A percentile compares a stretch with the other conserved stretches of the same genome.
Conservation (phyloP, 2,113 vertebrate species). For the Ceyx melanurus region DNA sequence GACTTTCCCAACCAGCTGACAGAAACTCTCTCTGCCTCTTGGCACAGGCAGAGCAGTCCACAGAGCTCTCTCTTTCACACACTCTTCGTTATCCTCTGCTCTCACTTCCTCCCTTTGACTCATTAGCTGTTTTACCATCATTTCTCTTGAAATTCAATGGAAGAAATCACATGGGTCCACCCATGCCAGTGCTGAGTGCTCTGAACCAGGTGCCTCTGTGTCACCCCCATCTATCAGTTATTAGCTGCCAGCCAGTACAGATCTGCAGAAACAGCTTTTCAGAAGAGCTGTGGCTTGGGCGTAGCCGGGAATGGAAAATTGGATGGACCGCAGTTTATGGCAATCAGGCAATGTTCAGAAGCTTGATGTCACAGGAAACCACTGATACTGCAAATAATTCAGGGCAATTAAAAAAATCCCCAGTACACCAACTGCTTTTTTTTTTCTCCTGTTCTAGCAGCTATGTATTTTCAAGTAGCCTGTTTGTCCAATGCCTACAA, state of each 20-base stretch:
- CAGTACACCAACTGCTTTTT: background rate
- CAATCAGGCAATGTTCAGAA: constrained; percentile 23
- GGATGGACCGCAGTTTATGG: constrained; percentile 1
- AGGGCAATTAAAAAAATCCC: background rate
- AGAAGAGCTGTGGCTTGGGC: constrained; percentile 24
- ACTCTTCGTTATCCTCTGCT: constrained; percentile 15
- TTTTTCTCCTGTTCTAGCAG: background rate
- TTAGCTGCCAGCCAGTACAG: background rate
- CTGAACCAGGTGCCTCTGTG: background rate
- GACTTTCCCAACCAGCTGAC: constrained; percentile 31
- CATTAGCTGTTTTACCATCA: constrained; percentile 15
- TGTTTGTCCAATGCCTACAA: background rate
- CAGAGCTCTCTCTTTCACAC: constrained; percentile 26
- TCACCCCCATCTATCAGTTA: background rate
- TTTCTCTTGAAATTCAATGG: constrained; percentile 21
- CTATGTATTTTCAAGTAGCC: background rate
- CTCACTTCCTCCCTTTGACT: constrained; percentile 46
- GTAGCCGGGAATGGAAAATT: constrained; percentile 34
- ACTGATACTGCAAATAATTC: constrained; percentile 34
- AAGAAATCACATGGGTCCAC: background rate
- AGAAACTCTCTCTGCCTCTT: constrained; percentile 23
- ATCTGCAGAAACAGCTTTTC: background rate
- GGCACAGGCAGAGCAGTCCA: constrained; percentile 1
- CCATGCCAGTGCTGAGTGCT: background rate
- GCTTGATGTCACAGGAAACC: constrained; percentile 66